A percentile compares a stretch with the other conserved stretches of the same genome.
These are phyloP conservation scores for Paralvinella palmiformis DNA, from an alignment of 1,140 invertebrate species.

Conservation along the genomic window DNA sequence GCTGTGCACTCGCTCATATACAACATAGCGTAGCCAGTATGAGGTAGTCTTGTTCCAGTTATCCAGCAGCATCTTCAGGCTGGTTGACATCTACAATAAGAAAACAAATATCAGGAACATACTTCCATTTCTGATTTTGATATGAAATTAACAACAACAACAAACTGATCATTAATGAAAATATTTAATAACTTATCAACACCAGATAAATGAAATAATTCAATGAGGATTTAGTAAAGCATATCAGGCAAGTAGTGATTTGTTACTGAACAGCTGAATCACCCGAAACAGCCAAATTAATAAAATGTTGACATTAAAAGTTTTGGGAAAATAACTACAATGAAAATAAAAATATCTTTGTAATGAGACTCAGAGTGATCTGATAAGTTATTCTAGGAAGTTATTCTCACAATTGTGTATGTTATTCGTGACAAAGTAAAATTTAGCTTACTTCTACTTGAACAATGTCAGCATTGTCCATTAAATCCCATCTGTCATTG, in stretches of 20 bases:
- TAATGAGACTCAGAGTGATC: no score
- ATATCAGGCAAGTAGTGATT: no score
- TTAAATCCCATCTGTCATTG: conserved; percentile 71
- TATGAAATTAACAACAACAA: neutral
- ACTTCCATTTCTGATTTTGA: neutral
- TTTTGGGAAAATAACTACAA: no score
- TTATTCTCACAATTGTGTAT: no score
- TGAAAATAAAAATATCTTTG: no score
- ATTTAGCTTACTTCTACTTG: conserved; percentile 84
- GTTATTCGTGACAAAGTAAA: no score
- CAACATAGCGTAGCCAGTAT: conserved; percentile 76
- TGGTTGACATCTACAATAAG: conserved; percentile 62
- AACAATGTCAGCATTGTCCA: conserved; percentile 83
- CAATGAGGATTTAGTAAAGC: no score
- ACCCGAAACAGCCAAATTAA: no score
- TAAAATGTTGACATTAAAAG: no score
- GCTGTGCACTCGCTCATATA: conserved; percentile 71
- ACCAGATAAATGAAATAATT: neutral
- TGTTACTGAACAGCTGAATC: no score
- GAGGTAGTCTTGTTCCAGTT: conserved; percentile 91
- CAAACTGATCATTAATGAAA: neutral
- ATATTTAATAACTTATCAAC: neutral
- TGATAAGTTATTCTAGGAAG: no score
- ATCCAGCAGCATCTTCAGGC: conserved; percentile 72
- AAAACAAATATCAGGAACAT: neutral